A percentile compares a stretch with the other conserved stretches of the same genome.
Evolutionary conservation across 2,113 vertebrate genomes (phyloP).

Genomic region (Climacteris rufus): DNA sequence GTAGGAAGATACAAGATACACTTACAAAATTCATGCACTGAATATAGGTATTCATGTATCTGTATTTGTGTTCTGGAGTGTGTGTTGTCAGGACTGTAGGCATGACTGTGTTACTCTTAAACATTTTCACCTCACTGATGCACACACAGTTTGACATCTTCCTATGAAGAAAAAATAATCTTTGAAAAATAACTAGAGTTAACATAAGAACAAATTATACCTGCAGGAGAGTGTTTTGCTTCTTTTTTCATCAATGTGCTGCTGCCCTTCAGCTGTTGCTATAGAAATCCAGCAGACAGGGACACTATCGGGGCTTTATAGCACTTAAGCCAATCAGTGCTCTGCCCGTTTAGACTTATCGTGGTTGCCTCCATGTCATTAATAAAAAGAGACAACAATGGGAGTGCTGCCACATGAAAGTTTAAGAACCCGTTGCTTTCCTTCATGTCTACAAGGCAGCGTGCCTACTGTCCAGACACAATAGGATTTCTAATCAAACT

Average conservation of each 20-base stretch:
- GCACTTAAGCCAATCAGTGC: not conserved
- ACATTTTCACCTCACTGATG: not conserved
- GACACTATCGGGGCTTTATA: not conserved
- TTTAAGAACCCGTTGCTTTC: not conserved
- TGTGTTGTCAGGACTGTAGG: not conserved
- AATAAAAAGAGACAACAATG: not conserved
- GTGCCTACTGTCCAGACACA: not conserved
- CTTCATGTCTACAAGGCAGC: not conserved
- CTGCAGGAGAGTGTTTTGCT: not conserved
- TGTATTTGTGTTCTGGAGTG: not conserved
- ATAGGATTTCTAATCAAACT: conserved; percentile 18
- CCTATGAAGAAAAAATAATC: not conserved
- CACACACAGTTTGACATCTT: not conserved
- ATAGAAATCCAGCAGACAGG: not conserved
- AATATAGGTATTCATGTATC: not conserved
- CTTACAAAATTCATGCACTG: not conserved
- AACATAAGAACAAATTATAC: not conserved
- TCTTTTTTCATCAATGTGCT: not conserved
- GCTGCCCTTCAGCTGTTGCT: not conserved
- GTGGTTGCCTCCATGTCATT: not conserved
- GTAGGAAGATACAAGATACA: not conserved
- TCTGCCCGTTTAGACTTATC: not conserved
- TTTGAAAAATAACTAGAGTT: not conserved
- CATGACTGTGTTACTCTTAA: not conserved
- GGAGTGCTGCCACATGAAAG: not conserved